These are phyloP conservation scores for Malurus elegans DNA, from an alignment of 2,113 vertebrate genomes.

Conservation along the genomic window DNA sequence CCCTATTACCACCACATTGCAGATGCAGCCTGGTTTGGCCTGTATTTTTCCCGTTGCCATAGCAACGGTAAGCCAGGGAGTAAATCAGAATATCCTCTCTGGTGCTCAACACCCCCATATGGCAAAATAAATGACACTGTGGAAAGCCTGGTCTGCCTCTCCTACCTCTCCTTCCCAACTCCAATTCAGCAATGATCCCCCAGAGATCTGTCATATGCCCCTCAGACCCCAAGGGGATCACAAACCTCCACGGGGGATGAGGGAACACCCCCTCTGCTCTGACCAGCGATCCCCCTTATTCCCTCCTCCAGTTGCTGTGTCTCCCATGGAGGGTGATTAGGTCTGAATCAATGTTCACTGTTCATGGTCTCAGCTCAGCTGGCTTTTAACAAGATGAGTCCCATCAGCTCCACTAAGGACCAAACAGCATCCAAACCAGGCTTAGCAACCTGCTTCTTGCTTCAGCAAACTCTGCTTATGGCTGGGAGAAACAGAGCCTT, in stretches of 20 bases:
- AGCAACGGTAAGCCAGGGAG: slow-evolving; percentile 61
- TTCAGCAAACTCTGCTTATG: slow-evolving; percentile 58
- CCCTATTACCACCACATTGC: slow-evolving; percentile 63
- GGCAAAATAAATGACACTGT: slow-evolving; percentile 28
- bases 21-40: slow-evolving; percentile 71
- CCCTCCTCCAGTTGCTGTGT: not conserved
- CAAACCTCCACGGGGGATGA: not conserved
- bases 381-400: slow-evolving; percentile 17
- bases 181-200: not conserved
- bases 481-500: slow-evolving; percentile 43
- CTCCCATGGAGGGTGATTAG: not conserved
- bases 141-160: not conserved
- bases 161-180: not conserved
- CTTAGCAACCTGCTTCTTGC: slow-evolving; percentile 54
- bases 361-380: not conserved
- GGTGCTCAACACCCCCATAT: not conserved
- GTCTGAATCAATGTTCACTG: not conserved
- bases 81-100: slow-evolving; percentile 57
- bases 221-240: not conserved
- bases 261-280: not conserved
- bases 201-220: not conserved
- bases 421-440: slow-evolving; percentile 18
- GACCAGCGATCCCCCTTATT: not conserved
- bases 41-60: slow-evolving; percentile 70
- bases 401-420: slow-evolving; percentile 10